Conservation (phyloP, 2,113 vertebrate species). For the Sardina pilchardus region DNA sequence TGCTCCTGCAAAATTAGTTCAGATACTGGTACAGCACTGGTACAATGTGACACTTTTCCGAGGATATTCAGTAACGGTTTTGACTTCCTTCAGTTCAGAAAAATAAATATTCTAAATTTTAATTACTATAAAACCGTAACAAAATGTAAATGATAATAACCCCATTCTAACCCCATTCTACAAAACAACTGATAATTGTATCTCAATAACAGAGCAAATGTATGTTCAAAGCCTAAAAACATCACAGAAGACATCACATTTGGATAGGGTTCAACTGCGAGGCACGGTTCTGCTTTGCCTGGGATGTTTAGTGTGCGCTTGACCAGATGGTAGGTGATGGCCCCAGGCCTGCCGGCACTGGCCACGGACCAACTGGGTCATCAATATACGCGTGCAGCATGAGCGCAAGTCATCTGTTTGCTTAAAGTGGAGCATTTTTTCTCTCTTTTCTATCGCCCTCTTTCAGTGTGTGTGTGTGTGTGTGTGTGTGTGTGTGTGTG, state of each 20-base stretch:
- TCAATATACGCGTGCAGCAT: slow-evolving; percentile 30
- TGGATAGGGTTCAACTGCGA: background rate
- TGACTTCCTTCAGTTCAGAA: no score
- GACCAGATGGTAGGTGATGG: slow-evolving; percentile 42
- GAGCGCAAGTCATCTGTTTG: slow-evolving; percentile 30
- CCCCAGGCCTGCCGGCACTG: slow-evolving; percentile 26
- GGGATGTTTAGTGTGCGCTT: slow-evolving; percentile 23
- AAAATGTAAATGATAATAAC: no score
- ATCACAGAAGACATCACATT: background rate
- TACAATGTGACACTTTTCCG: no score
- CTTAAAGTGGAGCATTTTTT: slow-evolving; percentile 20
- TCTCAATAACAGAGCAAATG: background rate
- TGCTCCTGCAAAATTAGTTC: background rate
- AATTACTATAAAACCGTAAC: no score
- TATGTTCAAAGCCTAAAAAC: background rate
- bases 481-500: slow-evolving; percentile 12
- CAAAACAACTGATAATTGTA: background rate
- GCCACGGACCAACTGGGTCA: slow-evolving; percentile 43
- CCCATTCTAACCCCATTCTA: no score
- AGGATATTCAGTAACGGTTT: no score
- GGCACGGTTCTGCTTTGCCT: slow-evolving; percentile 17
- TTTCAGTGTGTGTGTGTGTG: background rate
- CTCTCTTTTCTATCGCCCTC: background rate
- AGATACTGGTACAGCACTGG: background rate
- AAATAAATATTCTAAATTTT: no score